Evolutionary conservation across 2,113 vertebrate genomes (phyloP).

Genomic region (Tychaedon coryphoeus): DNA sequence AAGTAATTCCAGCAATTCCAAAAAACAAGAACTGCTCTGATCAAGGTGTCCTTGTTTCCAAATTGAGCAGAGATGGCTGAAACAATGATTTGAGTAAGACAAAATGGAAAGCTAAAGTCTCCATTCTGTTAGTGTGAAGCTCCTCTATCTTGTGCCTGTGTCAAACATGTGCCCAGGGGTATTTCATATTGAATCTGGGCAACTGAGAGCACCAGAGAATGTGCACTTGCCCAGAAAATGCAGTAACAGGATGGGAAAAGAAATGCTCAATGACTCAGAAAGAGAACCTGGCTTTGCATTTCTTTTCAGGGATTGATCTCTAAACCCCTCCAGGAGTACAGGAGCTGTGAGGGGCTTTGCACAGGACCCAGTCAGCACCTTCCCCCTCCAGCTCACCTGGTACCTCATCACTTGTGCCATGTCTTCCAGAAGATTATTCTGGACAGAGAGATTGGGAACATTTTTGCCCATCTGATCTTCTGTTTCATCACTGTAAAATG

Average conservation of each 20-base stretch:
- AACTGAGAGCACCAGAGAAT: not conserved
- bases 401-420: not conserved
- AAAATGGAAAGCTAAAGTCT: not conserved
- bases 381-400: not conserved
- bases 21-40: not conserved
- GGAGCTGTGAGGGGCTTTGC: not conserved
- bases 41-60: not conserved
- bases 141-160: fast-evolving
- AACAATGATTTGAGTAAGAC: not conserved
- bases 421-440: not conserved
- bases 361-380: not conserved
- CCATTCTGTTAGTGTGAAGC: not conserved
- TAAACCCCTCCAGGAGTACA: not conserved
- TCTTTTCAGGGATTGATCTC: not conserved
- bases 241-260: not conserved
- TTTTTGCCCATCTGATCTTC: not conserved
- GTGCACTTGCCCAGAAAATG: not conserved
- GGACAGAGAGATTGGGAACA: not conserved
- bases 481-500: not conserved
- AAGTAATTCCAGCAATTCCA: not conserved
- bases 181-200: not conserved
- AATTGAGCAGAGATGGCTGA: not conserved
- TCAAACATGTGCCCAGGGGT: not conserved
- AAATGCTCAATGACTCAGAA: fast-evolving
- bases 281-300: not conserved